phyloP scores from a whole-genome alignment of 2,888 invertebrate species.

The Agelastica alni region DNA sequence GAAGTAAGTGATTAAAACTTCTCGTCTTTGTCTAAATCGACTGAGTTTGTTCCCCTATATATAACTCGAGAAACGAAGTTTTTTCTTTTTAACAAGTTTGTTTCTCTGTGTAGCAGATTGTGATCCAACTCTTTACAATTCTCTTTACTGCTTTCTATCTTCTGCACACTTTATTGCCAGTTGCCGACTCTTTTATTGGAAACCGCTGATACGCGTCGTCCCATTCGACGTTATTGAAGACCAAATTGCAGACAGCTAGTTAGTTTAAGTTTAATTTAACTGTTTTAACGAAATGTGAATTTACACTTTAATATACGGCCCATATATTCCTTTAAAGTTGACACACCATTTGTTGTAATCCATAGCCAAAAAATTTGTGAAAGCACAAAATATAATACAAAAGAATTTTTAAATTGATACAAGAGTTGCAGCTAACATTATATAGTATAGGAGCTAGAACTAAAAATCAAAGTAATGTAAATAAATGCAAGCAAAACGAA shows the following conservation, averaged over 20 bases:
- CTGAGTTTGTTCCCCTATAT: background rate
- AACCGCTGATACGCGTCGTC: conserved; percentile 12
- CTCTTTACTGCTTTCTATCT: background rate
- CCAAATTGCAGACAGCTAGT: conserved; percentile 9
- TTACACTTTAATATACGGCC: too few relatives aligned
- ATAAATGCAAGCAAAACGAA: too few relatives aligned
- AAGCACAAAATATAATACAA: too few relatives aligned
- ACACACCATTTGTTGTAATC: too few relatives aligned
- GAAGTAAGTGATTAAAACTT: too few relatives aligned
- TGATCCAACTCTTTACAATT: background rate
- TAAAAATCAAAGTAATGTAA: too few relatives aligned
- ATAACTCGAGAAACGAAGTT: background rate
- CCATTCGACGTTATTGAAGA: conserved; percentile 19
- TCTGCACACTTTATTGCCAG: conserved; percentile 6
- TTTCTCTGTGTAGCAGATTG: conserved; percentile 8
- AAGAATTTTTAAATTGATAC: too few relatives aligned
- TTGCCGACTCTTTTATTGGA: conserved; percentile 16
- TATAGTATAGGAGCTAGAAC: too few relatives aligned
- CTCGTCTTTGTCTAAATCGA: too few relatives aligned
- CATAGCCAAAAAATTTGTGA: too few relatives aligned
- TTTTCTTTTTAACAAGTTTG: conserved; percentile 9
- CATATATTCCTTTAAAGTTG: too few relatives aligned
- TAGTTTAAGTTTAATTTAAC: conserved; percentile 3
- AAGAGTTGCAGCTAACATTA: too few relatives aligned
- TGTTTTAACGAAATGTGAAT: background rate